Base-by-base conservation (phyloP, 2,888 invertebrate genomes). In the Spodoptera littoralis region DNA sequence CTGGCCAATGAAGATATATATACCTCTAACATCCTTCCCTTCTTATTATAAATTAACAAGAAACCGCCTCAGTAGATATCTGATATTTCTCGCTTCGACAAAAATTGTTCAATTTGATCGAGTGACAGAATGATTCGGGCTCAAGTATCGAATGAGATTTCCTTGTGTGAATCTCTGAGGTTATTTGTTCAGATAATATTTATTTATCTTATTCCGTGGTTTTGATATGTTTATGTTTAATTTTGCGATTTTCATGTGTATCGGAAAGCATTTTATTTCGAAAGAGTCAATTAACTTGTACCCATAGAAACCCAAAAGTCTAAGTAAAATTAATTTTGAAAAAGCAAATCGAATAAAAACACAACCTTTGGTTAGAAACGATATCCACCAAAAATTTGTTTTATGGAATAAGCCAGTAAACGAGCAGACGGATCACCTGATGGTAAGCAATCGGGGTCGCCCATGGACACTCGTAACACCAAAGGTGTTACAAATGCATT, bases 41-140 rank as follows among this genome's bases (percentile, higher is more conserved):
- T 70, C 52, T 36, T 36, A 47, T 66, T 62, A 48, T 49, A 65
- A 36, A 42, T 53, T 63, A 49, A 66, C 41, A 13, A 62, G 70
- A 65, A 36, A 72, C 44, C 55, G 24, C 22, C 8, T 72, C 56
- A 11, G 56, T 57, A 27, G 27, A 27, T 69, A 72, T 48, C 59
- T 5, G 64, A 69, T 44, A 58, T 51, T 60, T 60, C 60, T 42
- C 53, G 46, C 49, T 43, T 60, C 45, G 12, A 45, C 12, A 30
- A 49, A 67, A 46, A 49, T 46, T 27, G 18, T 49, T 50, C 47
- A 49, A 12, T 48, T 64, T 74, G 60, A 69, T 45, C 2, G 18
- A 54, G 30, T 57, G 53, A 47, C 52, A 18, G 12, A 49, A 72
- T 63, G 41, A 44, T 22, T 55, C 45, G n/a, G 43, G 13, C 41